Conservation (phyloP, 92 coral and sea anemone genomes). For the Phenganax marumi region DNA sequence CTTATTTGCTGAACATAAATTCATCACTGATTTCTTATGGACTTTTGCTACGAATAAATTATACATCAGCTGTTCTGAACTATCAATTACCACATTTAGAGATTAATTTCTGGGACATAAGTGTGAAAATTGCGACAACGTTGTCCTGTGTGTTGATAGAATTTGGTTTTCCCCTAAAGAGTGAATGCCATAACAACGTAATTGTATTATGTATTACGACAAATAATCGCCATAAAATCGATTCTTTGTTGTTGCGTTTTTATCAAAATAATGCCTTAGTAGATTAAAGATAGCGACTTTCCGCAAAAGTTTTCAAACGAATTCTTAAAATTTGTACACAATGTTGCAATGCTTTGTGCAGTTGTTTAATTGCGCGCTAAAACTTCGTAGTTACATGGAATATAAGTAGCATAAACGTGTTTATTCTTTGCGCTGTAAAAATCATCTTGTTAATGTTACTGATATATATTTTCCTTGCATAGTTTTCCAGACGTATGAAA, state of each 20-base stretch:
- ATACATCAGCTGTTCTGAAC: slow-evolving; percentile 26
- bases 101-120: not conserved
- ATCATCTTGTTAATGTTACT: not conserved
- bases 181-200: slow-evolving; percentile 15
- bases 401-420: too few relatives aligned
- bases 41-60: slow-evolving; percentile 22
- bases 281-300: slow-evolving; percentile 8
- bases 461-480: not conserved
- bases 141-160: not conserved
- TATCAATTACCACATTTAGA: not conserved
- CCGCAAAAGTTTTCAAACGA: not conserved
- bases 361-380: not conserved
- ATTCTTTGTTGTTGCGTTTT: not conserved
- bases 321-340: not conserved
- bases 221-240: not conserved
- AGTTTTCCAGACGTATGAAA: not conserved
- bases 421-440: too few relatives aligned
- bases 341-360: not conserved
- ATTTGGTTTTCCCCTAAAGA: slow-evolving; percentile 31
- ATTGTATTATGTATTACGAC: slow-evolving; percentile 14
- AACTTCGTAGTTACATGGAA: not conserved
- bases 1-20: not conserved
- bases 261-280: not conserved
- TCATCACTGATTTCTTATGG: slow-evolving; percentile 24
- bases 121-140: not conserved